Conservation (phyloP, 2,113 vertebrate genomes). For the Chrysochloris asiatica region DNA sequence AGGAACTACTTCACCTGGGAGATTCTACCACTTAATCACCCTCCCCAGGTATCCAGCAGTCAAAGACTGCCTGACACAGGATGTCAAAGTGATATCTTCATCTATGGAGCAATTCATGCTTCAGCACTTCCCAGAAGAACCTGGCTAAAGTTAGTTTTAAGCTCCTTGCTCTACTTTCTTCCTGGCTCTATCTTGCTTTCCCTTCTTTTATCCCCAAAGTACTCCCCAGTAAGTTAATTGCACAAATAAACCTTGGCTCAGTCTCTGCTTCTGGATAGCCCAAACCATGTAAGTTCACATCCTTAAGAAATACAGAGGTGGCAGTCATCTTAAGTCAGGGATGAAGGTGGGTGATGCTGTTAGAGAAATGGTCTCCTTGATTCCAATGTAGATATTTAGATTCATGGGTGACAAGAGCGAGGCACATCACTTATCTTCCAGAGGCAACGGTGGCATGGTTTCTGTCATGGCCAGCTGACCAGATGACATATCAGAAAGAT, state of each 20-base stretch:
- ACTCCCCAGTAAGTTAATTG: not conserved
- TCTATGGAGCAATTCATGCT: not conserved
- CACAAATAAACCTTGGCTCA: not conserved
- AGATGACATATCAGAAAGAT: not conserved
- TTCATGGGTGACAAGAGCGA: not conserved
- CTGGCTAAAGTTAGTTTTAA: not conserved
- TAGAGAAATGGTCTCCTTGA: not conserved
- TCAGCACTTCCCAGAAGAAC: not conserved
- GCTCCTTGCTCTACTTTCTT: too few relatives aligned
- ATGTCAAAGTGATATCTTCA: not conserved
- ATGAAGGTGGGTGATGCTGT: too few relatives aligned
- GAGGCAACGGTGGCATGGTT: not conserved
- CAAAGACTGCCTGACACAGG: not conserved
- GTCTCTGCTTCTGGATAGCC: too few relatives aligned
- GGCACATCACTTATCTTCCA: not conserved
- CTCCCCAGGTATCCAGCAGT: not conserved
- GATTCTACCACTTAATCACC: rapidly evolving
- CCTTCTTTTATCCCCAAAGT: not conserved
- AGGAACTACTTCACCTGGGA: not conserved
- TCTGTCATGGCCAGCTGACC: not conserved
- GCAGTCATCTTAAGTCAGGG: not conserved
- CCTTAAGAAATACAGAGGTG: not conserved
- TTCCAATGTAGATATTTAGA: not conserved
- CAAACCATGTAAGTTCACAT: not conserved
- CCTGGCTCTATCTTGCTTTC: not conserved